Conservation (phyloP, 1,140 invertebrate genomes). For the Saccostrea echinata region DNA sequence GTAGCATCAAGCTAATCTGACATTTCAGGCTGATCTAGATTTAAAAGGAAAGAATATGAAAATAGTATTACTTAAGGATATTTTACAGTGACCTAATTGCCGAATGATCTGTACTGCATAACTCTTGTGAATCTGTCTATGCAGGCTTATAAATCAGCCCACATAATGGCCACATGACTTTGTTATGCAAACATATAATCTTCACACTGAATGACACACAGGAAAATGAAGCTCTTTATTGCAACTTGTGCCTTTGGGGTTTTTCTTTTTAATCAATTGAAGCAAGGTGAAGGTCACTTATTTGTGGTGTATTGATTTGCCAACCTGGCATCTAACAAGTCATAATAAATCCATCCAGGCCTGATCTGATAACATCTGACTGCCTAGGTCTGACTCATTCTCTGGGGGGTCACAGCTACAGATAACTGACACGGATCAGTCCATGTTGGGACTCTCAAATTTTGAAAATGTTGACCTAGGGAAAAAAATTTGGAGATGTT, state of each 20-base stretch:
- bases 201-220: conserved; percentile 31
- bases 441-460: background rate
- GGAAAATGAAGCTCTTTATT: conserved; percentile 19
- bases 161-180: conserved; percentile 26
- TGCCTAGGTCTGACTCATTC: background rate
- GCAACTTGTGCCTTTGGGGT: conserved; percentile 6
- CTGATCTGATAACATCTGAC: conserved; percentile 27
- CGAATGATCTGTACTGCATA: background rate
- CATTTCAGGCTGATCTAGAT: too few species aligned
- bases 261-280: conserved; percentile 13
- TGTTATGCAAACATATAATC: background rate
- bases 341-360: conserved; percentile 38
- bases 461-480: conserved; percentile 26
- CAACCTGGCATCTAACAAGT: conserved; percentile 28
- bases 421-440: background rate
- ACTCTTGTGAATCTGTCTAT: background rate
- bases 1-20: too few species aligned
- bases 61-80: background rate
- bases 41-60: background rate
- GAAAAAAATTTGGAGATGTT: background rate
- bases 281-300: conserved; percentile 35
- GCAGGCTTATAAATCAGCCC: background rate
- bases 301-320: conserved; percentile 45
- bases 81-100: conserved; percentile 2
- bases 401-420: conserved; percentile 9